Evolutionary conservation across 2,113 vertebrate species (phyloP).

Genomic region (Dinomys branickii): DNA sequence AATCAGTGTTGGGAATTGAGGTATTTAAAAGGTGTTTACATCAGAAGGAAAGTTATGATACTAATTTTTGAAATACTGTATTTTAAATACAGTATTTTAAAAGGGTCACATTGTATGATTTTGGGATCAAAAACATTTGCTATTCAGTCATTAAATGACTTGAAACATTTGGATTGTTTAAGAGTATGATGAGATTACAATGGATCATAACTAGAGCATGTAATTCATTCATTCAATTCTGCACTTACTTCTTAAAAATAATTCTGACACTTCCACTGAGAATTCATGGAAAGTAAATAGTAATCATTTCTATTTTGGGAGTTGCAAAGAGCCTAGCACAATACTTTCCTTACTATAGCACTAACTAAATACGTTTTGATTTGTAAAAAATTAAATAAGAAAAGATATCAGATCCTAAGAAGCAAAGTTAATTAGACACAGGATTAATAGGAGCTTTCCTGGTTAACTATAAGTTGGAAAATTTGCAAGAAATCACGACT

Average conservation of each 20-base stretch:
- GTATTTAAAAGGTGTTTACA: too few species aligned
- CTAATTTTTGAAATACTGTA: neutral
- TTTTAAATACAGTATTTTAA: constrained; percentile 16
- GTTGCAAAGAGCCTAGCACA: too few species aligned
- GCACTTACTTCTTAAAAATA: neutral
- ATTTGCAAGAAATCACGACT: neutral
- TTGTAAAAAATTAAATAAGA: neutral
- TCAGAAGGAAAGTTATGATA: neutral
- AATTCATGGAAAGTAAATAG: neutral
- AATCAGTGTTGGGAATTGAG: too few species aligned
- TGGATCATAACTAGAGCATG: neutral
- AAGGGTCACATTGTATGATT: neutral
- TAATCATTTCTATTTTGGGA: neutral
- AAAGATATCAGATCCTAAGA: neutral
- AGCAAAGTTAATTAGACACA: neutral
- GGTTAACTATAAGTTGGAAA: neutral
- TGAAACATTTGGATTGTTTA: neutral
- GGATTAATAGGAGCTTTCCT: neutral
- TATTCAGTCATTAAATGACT: neutral
- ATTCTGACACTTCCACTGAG: neutral
- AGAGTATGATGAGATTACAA: neutral
- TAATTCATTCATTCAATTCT: neutral
- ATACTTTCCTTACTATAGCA: neutral
- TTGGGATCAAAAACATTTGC: neutral
- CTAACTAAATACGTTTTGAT: constrained; percentile 2